phyloP scores from a whole-genome alignment of 2,888 invertebrate genomes.

The Branchipolynoe longqiensis region DNA sequence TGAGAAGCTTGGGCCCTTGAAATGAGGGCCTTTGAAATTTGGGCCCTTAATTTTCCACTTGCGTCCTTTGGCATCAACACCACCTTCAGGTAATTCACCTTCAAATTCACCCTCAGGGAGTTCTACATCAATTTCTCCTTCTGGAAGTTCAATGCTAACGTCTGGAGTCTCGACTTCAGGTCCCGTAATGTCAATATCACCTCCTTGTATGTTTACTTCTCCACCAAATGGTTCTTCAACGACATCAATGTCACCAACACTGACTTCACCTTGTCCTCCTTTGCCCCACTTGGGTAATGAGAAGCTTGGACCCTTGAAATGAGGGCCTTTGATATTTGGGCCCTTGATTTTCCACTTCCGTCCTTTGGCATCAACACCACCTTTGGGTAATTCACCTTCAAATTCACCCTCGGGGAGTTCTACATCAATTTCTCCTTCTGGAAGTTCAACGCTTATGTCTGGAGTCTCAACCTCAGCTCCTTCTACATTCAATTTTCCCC shows the following conservation, averaged over 20 bases:
- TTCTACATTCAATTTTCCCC: background rate
- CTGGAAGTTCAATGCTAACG: slow-evolving; percentile 17
- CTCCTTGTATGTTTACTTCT: background rate
- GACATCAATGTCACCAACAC: background rate
- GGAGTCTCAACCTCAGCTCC: background rate
- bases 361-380: background rate
- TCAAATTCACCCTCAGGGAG: background rate
- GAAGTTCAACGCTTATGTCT: background rate
- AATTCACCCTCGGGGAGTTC: background rate
- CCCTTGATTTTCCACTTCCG: slow-evolving; percentile 11
- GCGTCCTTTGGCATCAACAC: background rate
- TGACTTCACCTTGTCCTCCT: background rate
- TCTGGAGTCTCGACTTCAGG: slow-evolving; percentile 35
- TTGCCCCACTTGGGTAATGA: background rate
- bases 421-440: background rate
- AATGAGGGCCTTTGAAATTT: background rate
- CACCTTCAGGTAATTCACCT: slow-evolving; percentile 18
- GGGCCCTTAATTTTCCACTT: slow-evolving; percentile 30
- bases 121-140: slow-evolving; percentile 18
- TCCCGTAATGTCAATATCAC: background rate
- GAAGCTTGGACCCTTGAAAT: background rate
- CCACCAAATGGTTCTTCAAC: slow-evolving; percentile 1
- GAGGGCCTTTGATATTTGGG: background rate
- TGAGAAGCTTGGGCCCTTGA: slow-evolving; percentile 26
- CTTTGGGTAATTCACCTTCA: background rate